These are phyloP conservation scores for Caenorhabditis sp. DNA, from an alignment of 2,888 invertebrate species.

Conservation along the genomic window DNA sequence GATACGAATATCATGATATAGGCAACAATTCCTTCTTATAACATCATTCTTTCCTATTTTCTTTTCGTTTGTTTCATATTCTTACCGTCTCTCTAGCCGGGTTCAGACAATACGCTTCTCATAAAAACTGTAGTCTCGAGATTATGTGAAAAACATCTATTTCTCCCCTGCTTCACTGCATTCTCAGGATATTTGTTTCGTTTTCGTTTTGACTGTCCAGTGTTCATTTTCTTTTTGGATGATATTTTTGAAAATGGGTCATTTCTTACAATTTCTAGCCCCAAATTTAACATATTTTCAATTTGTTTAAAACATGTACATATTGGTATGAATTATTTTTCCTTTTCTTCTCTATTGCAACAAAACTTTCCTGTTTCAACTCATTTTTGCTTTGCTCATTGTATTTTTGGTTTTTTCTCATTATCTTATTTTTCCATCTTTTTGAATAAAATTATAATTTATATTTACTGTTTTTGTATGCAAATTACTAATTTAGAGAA, in stretches of 20 bases:
- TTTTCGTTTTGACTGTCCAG: not conserved
- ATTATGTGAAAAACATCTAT: not conserved
- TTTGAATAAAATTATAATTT: not conserved
- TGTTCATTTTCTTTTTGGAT: not conserved
- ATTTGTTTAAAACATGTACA: not conserved
- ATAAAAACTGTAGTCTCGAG: not conserved
- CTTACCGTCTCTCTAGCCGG: not conserved
- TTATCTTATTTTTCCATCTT: not conserved
- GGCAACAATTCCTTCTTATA: conserved; percentile 34
- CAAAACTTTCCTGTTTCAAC: not conserved
- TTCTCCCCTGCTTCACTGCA: not conserved
- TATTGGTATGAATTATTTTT: not conserved
- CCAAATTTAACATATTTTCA: conserved; percentile 1
- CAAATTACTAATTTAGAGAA: too few species aligned
- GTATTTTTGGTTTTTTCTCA: not conserved
- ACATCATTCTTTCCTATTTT: not conserved
- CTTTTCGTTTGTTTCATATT: not conserved
- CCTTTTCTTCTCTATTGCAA: not conserved
- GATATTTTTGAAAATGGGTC: not conserved
- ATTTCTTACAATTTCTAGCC: not conserved
- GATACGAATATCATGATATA: conserved; percentile 55
- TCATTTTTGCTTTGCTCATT: conserved; percentile 1
- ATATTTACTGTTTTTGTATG: too few species aligned
- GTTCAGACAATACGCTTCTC: not conserved
- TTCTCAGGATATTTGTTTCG: not conserved